Evolutionary conservation across 2,113 vertebrate species (phyloP).

Genomic region (Tricholaema leucomelas): DNA sequence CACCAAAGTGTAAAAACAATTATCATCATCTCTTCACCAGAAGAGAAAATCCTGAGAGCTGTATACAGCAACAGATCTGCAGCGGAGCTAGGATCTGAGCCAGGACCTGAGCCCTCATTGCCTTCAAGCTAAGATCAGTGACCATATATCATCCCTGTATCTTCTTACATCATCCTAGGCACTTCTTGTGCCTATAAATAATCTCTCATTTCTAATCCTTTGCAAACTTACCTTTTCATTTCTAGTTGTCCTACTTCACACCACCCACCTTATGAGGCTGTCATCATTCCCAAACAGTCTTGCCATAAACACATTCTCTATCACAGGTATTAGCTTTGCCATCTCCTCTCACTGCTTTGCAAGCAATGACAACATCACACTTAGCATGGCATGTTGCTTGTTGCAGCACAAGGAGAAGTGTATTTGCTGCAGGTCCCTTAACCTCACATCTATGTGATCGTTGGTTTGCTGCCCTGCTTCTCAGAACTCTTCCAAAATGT

Average conservation of each 20-base stretch:
- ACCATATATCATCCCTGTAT: neutral
- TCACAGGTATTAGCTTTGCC: neutral
- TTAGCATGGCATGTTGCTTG: neutral
- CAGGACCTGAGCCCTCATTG: neutral
- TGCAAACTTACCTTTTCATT: neutral
- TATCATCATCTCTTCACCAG: neutral
- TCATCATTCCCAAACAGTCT: neutral
- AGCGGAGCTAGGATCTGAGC: neutral
- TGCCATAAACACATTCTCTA: neutral
- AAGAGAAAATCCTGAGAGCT: neutral
- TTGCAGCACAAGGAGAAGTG: accelerated
- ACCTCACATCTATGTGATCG: neutral
- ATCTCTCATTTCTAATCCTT: neutral
- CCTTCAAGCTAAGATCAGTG: neutral
- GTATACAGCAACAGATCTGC: neutral
- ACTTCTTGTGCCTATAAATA: neutral
- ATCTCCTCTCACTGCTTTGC: neutral
- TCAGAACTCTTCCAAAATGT: neutral
- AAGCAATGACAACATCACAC: neutral
- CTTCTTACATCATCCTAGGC: neutral
- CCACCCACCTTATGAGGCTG: neutral
- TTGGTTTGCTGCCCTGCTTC: neutral
- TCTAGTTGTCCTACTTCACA: neutral
- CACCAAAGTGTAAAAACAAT: neutral
- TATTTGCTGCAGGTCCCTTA: neutral